Percentiles rank a stretch among this genome's conserved stretches.
These are phyloP conservation scores for Nycteola revayana DNA, from an alignment of 2,888 invertebrate species.

Conservation along the genomic window DNA sequence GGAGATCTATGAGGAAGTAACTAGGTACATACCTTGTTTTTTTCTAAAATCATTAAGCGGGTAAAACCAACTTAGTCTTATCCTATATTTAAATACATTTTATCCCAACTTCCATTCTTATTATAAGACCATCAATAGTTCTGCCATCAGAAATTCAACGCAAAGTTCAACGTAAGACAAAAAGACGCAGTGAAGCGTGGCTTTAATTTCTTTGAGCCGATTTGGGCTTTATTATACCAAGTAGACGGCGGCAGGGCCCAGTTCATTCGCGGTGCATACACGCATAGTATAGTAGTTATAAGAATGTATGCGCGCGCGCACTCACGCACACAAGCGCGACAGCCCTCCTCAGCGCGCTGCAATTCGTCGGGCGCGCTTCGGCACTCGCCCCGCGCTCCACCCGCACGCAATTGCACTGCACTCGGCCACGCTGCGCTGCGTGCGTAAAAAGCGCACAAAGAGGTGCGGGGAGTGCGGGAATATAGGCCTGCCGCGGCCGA, in stretches of 20 bases:
- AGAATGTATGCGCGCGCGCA: slow-evolving; percentile 56
- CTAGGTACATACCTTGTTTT: too few relatives aligned
- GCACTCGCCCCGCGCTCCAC: slow-evolving; percentile 51
- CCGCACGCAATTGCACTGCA: slow-evolving; percentile 81
- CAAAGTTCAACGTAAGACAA: slow-evolving; percentile 71
- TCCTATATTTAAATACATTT: too few relatives aligned
- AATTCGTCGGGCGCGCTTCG: slow-evolving; percentile 70
- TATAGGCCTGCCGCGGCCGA: slow-evolving; percentile 44
- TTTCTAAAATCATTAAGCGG: too few relatives aligned
- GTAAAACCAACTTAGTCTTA: too few relatives aligned
- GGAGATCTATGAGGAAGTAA: too few relatives aligned
- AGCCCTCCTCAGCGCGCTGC: slow-evolving; percentile 77
- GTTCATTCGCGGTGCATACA: slow-evolving; percentile 45
- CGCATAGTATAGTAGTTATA: too few relatives aligned
- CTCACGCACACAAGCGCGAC: slow-evolving; percentile 63
- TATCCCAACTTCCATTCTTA: too few relatives aligned
- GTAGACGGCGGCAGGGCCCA: slow-evolving; percentile 39
- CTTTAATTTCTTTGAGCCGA: slow-evolving; percentile 69
- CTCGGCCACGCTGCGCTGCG: slow-evolving; percentile 67
- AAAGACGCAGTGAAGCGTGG: slow-evolving; percentile 62
- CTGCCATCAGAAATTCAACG: slow-evolving; percentile 51
- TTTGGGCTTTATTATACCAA: slow-evolving; percentile 69
- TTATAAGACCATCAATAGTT: slow-evolving; percentile 46
- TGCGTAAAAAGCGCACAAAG: slow-evolving; percentile 81
- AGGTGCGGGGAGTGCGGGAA: slow-evolving; percentile 62